Evolutionary conservation across 2,797 vertebrate genomes (phyloP).

Genomic region (Lemur catta): DNA sequence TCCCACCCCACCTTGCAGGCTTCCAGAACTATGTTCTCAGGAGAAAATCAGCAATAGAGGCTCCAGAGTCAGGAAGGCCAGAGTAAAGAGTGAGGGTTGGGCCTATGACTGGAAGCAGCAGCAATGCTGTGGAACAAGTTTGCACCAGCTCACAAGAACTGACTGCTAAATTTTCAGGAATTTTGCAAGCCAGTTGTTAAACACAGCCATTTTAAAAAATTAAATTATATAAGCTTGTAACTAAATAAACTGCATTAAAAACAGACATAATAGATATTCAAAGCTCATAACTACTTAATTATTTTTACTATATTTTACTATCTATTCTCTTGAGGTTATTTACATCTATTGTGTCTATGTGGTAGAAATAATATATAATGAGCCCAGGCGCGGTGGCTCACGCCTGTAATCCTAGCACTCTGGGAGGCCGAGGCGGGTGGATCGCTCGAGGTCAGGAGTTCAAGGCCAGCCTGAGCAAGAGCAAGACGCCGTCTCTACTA

Average conservation of each 20-base stretch:
- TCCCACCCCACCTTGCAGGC: not conserved
- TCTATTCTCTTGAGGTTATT: not conserved
- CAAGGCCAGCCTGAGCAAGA: too few relatives aligned
- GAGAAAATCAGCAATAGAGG: not conserved
- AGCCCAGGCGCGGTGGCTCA: too few relatives aligned
- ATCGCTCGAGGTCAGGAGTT: too few relatives aligned
- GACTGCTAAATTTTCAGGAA: not conserved
- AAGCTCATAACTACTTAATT: not conserved
- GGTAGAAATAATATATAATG: not conserved
- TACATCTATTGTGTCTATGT: not conserved
- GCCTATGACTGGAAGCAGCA: not conserved
- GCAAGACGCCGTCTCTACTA: too few relatives aligned
- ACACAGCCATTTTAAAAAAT: not conserved
- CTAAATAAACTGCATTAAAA: not conserved
- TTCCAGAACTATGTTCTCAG: not conserved
- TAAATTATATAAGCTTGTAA: not conserved
- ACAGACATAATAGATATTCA: not conserved
- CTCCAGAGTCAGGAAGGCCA: not conserved
- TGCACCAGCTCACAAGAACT: not conserved
- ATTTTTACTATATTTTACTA: not conserved
- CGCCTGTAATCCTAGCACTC: too few relatives aligned
- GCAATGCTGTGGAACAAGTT: not conserved
- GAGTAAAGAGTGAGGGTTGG: not conserved
- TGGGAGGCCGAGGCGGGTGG: too few relatives aligned
- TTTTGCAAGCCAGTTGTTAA: not conserved